A percentile compares a stretch with the other conserved stretches of the same genome.
Evolutionary conservation across 2,113 vertebrate species (phyloP).

Genomic region (Istiophorus platypterus): DNA sequence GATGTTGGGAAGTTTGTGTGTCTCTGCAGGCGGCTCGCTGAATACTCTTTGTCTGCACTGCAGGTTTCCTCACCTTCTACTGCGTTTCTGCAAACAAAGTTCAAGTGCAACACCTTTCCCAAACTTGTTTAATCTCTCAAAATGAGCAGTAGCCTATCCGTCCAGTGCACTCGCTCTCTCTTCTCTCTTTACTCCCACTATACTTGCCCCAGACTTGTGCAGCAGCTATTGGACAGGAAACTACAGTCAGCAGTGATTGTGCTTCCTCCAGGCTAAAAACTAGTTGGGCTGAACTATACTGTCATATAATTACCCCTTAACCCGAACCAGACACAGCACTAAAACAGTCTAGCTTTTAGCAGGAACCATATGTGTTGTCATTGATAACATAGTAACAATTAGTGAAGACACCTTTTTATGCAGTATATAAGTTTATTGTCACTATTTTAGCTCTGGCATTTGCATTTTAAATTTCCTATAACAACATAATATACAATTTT

Average conservation of each 20-base stretch:
- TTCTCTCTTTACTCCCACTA: conserved; percentile 36
- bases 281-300: conserved; percentile 77
- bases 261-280: conserved; percentile 84
- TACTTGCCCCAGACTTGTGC: conserved; percentile 56
- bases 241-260: conserved; percentile 82
- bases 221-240: conserved; percentile 84
- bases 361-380: conserved; percentile 48
- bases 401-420: conserved; percentile 19
- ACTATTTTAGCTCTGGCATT: background rate
- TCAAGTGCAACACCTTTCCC: background rate
- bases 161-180: conserved; percentile 34
- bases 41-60: conserved; percentile 55
- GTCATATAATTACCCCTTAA: conserved; percentile 82
- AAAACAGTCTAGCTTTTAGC: conserved; percentile 62
- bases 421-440: background rate
- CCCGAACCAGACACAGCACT: conserved; percentile 71
- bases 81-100: conserved; percentile 14
- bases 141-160: conserved; percentile 1
- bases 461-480: background rate
- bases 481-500: background rate
- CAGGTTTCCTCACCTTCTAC: conserved; percentile 21
- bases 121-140: conserved; percentile 13
- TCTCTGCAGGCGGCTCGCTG: conserved; percentile 43
- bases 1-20: conserved; percentile 65
- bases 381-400: conserved; percentile 35